phyloP scores from a whole-genome alignment of 2,113 vertebrate species.

The Phalacrocorax carbo region DNA sequence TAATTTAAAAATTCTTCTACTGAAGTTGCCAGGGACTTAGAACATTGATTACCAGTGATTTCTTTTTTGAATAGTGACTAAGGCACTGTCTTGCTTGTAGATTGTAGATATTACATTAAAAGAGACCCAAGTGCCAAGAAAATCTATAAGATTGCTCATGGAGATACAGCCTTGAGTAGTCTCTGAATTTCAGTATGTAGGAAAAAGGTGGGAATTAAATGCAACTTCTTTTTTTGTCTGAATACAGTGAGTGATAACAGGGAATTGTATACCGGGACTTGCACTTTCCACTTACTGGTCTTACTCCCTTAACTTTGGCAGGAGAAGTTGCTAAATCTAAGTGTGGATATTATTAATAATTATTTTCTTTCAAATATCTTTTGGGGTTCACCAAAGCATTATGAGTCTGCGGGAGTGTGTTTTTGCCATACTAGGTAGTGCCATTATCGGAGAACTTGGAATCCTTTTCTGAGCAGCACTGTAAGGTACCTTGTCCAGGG shows the following conservation, averaged over 20 bases:
- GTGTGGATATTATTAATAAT: background rate
- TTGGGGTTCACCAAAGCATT: background rate
- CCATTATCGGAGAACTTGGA: background rate
- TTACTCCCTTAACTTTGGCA: background rate
- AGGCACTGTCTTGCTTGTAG: background rate
- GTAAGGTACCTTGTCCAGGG: background rate
- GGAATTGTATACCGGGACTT: background rate
- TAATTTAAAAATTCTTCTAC: background rate
- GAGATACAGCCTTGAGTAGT: background rate
- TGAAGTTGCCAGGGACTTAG: background rate
- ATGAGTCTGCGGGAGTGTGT: fast-evolving
- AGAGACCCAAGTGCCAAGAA: background rate
- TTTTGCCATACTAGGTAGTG: background rate
- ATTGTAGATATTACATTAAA: background rate
- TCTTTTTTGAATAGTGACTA: background rate
- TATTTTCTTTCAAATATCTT: background rate
- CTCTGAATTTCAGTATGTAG: background rate
- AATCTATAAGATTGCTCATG: background rate
- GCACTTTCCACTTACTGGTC: background rate
- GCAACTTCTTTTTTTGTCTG: background rate
- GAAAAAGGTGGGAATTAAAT: background rate
- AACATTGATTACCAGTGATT: background rate
- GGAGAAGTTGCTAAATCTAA: background rate
- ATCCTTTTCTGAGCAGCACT: background rate
- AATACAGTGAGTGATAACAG: background rate